Evolutionary conservation across 1,140 invertebrate genomes (phyloP).

Genomic region (Bombus haemorrhoidalis): DNA sequence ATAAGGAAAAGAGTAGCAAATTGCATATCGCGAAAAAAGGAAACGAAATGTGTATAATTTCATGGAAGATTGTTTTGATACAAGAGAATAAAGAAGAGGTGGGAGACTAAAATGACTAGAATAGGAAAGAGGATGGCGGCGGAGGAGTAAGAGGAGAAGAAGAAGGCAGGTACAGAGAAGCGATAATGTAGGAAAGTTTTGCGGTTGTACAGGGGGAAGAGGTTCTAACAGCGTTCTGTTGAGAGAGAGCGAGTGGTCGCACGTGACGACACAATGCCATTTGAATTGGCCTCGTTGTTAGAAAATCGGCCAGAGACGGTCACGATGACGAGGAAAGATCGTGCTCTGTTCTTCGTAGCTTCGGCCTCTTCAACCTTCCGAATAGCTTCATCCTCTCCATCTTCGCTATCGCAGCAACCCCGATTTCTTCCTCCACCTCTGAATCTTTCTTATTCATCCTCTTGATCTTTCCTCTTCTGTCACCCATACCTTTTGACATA

Average conservation of each 20-base stretch:
- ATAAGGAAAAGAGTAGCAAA: too few relatives aligned
- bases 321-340: constrained; percentile 48
- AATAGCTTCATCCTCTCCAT: constrained; percentile 60
- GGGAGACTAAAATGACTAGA: not conserved
- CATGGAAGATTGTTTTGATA: not conserved
- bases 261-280: constrained; percentile 79
- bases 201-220: constrained; percentile 30
- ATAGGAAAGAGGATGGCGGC: not conserved
- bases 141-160: not conserved
- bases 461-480: constrained; percentile 32
- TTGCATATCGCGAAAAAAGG: not conserved
- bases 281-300: constrained; percentile 73
- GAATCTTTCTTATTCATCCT: constrained; percentile 40
- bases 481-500: not conserved
- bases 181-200: constrained; percentile 5
- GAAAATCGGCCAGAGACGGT: constrained; percentile 44
- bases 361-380: constrained; percentile 37
- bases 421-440: constrained; percentile 58
- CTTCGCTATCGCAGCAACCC: constrained; percentile 75
- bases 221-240: constrained; percentile 53
- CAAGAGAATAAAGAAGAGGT: not conserved
- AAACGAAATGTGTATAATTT: not conserved
- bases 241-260: constrained; percentile 74
- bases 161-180: constrained; percentile 7
- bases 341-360: constrained; percentile 57